Evolutionary conservation across 2,797 vertebrate genomes (phyloP).

Genomic region (Anguilla anguilla): DNA sequence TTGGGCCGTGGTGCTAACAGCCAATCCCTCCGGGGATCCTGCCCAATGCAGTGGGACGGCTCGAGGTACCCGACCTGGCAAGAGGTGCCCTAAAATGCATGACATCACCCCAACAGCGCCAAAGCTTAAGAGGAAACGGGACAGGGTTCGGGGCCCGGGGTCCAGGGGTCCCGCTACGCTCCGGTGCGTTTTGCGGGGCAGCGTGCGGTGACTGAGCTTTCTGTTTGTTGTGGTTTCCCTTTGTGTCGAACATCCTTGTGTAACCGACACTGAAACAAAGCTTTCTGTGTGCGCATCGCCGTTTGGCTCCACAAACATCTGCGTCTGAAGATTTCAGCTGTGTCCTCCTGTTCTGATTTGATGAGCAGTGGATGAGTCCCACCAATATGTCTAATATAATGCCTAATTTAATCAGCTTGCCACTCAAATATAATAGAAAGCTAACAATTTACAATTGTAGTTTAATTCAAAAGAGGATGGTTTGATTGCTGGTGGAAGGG

Average conservation of each 20-base stretch:
- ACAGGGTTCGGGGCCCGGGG: neutral
- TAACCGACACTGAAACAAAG: constrained; percentile 18
- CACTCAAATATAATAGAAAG: neutral
- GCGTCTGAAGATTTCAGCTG: neutral
- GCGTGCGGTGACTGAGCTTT: neutral
- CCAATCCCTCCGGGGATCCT: neutral
- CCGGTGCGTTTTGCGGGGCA: neutral
- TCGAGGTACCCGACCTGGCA: no score
- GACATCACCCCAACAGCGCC: neutral
- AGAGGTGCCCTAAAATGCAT: neutral
- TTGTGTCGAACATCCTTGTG: constrained; percentile 10
- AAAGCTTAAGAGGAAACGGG: neutral
- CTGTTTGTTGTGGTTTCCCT: constrained; percentile 13
- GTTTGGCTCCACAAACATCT: neutral
- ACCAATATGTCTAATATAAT: no score
- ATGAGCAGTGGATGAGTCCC: neutral
- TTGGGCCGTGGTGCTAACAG: neutral
- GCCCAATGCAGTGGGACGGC: neutral
- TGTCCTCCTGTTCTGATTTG: neutral
- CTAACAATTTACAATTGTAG: neutral
- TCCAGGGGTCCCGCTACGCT: neutral
- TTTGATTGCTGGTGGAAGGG: neutral
- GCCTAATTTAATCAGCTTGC: neutral
- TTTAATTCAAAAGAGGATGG: neutral
- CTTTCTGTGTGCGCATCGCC: neutral